Conservation (phyloP, 2,888 invertebrate species). For the Netelia inedita region DNA sequence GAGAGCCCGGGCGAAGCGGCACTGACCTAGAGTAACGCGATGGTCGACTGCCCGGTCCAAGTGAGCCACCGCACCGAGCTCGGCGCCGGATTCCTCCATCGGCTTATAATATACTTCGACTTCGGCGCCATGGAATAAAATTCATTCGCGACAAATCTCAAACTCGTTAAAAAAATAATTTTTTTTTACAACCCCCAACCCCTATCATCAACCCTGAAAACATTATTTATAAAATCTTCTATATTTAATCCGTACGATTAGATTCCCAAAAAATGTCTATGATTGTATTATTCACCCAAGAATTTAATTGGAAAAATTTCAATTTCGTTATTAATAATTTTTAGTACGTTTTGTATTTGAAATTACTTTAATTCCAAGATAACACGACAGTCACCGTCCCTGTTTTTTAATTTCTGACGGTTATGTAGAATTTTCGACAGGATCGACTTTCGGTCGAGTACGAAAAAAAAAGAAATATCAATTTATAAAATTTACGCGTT, state of each 20-base stretch:
- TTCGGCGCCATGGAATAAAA: not conserved
- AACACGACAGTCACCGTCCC: not conserved
- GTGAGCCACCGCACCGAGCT: conserved; percentile 42
- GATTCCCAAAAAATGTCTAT: too few relatives aligned
- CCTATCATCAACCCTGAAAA: too few relatives aligned
- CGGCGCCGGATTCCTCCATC: conserved; percentile 40
- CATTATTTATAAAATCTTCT: too few relatives aligned
- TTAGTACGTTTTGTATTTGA: not conserved
- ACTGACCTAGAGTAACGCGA: conserved; percentile 82
- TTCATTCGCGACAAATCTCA: conserved; percentile 8
- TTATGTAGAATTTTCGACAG: not conserved
- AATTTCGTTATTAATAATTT: not conserved
- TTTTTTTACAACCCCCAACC: not conserved
- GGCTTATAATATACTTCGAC: conserved; percentile 4
- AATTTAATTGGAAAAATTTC: too few relatives aligned
- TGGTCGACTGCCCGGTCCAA: conserved; percentile 75
- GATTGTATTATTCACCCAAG: too few relatives aligned
- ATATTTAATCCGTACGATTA: too few relatives aligned
- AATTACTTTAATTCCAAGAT: not conserved
- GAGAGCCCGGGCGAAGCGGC: conserved; percentile 74
- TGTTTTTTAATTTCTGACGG: not conserved
- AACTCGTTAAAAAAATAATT: not conserved
- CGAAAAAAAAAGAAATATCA: not conserved
- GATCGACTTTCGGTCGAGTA: not conserved
- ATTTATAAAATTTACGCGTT: not conserved